Conservation (phyloP, 2,888 invertebrate genomes). For the Gymnocheta viridis region DNA sequence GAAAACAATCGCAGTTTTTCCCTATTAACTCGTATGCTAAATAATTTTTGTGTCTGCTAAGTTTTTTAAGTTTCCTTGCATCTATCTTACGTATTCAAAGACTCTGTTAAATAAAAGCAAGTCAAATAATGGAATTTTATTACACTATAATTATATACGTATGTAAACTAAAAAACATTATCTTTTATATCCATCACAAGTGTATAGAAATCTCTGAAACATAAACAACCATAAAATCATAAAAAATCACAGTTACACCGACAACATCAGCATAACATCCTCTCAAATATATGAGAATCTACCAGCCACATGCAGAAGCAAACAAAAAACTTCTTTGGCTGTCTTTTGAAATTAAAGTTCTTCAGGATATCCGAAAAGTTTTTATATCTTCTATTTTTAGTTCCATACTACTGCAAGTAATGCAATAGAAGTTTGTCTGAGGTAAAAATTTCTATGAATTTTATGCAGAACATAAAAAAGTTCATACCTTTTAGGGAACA, state of each 20-base stretch:
- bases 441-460: conserved; percentile 10
- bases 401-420: not conserved
- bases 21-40: too few relatives aligned
- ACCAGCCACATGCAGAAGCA: not conserved
- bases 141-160: not conserved
- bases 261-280: not conserved
- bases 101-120: not conserved
- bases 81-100: not conserved
- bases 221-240: not conserved
- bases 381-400: not conserved
- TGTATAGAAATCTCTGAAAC: not conserved
- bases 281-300: not conserved
- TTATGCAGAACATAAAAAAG: conserved; percentile 1
- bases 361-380: conserved; percentile 1
- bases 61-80: too few relatives aligned
- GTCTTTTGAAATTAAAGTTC: not conserved
- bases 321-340: not conserved
- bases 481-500: not conserved
- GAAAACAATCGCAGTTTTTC: too few relatives aligned
- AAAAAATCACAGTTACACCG: not conserved
- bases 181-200: not conserved
- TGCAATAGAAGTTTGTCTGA: not conserved
- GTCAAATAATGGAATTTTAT: not conserved
- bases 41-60: not conserved
- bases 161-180: not conserved